phyloP scores from a whole-genome alignment of 2,888 invertebrate species.

The Seira ritae region DNA sequence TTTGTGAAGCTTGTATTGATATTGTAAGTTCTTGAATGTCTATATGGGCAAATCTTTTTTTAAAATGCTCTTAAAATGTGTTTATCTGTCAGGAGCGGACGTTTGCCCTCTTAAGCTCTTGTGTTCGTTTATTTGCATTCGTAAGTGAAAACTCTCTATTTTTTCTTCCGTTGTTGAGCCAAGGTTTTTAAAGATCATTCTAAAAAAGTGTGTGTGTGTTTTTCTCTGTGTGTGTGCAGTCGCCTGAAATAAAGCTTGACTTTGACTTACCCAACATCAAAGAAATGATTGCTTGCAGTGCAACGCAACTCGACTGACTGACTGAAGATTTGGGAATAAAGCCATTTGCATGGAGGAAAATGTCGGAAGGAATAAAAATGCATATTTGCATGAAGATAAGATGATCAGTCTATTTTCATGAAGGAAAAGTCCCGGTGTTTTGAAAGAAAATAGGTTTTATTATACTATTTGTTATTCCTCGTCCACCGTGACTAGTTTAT shows the following conservation, averaged over 20 bases:
- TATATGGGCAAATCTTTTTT: background rate
- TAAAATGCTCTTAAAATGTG: constrained; percentile 46
- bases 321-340: too few relatives aligned
- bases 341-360: too few relatives aligned
- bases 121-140: constrained; percentile 30
- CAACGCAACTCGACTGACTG: too few relatives aligned
- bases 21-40: background rate
- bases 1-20: background rate
- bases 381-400: too few relatives aligned
- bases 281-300: too few relatives aligned
- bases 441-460: constrained; percentile 52
- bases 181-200: too few relatives aligned
- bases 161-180: background rate
- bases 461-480: constrained; percentile 52
- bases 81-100: constrained; percentile 53
- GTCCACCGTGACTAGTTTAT: constrained; percentile 5
- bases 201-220: constrained; percentile 12
- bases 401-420: constrained; percentile 4
- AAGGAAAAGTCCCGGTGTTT: constrained; percentile 31
- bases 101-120: constrained; percentile 23
- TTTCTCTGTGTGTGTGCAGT: background rate
- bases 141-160: background rate
- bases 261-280: too few relatives aligned
- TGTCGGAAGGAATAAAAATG: constrained; percentile 6
- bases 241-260: too few relatives aligned